phyloP scores from a whole-genome alignment of 2,797 vertebrate genomes.

The Chrosomus eos region DNA sequence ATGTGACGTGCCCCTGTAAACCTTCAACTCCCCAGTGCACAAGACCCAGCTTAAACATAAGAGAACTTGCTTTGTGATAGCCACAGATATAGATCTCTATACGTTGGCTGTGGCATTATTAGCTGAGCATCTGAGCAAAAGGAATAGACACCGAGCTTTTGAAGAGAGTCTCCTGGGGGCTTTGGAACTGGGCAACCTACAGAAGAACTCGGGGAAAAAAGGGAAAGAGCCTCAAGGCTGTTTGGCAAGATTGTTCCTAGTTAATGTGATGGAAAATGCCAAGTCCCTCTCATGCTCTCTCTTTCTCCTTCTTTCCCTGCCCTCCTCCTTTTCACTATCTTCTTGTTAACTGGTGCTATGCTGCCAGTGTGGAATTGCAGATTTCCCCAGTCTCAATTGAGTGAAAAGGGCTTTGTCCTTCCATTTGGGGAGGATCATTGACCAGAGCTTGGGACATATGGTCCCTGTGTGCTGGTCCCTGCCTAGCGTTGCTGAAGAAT shows the following conservation, averaged over 20 bases:
- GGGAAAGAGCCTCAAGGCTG: conserved; percentile 52
- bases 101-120: conserved; percentile 79
- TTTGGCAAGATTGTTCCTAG: conserved; percentile 58
- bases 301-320: conserved; percentile 13
- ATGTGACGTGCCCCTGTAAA: conserved; percentile 71
- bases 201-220: conserved; percentile 44
- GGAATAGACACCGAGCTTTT: conserved; percentile 65
- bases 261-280: conserved; percentile 60
- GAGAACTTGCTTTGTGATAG: conserved; percentile 71
- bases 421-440: conserved; percentile 75
- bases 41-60: conserved; percentile 68
- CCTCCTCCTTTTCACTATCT: conserved; percentile 48
- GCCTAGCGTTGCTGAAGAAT: conserved; percentile 68
- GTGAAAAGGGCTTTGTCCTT: conserved; percentile 79
- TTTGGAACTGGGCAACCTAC: conserved; percentile 51
- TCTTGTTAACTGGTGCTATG: conserved; percentile 69
- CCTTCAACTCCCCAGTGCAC: conserved; percentile 62
- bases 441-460: conserved; percentile 79
- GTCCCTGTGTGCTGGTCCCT: conserved; percentile 74
- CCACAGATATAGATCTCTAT: conserved; percentile 74
- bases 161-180: conserved; percentile 56
- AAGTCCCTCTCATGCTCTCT: conserved; percentile 41
- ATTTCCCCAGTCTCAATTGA: conserved; percentile 70
- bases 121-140: conserved; percentile 74
- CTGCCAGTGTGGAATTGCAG: conserved; percentile 73